Percentiles rank a stretch among this genome's conserved stretches.
These are phyloP conservation scores for Dasypogon diadema DNA, from an alignment of 2,888 invertebrate genomes.

Conservation along the genomic window DNA sequence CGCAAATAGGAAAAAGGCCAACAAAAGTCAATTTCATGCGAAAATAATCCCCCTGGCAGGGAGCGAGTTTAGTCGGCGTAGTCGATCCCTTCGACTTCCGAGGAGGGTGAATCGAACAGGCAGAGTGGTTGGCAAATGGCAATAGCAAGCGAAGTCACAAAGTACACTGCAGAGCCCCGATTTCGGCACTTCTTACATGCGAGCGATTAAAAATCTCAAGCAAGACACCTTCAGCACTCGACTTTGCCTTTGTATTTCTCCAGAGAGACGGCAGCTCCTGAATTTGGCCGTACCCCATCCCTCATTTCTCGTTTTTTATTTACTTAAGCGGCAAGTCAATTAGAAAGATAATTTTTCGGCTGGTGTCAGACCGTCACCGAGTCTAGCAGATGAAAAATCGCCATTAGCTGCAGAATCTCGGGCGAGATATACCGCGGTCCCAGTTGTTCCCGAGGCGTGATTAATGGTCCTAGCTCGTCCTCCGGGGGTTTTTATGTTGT, in stretches of 20 bases:
- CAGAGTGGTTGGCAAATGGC: constrained; percentile 7
- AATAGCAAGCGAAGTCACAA: too few species aligned
- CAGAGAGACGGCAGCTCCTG: constrained; percentile 28
- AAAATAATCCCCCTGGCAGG: constrained; percentile 52
- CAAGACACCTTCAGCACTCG: not conserved
- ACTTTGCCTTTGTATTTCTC: constrained; percentile 30
- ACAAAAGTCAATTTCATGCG: constrained; percentile 55
- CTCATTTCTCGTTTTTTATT: constrained; percentile 32
- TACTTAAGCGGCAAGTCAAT: constrained; percentile 49
- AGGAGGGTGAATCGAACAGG: constrained; percentile 30
- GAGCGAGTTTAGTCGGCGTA: not conserved
- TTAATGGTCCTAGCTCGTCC: constrained; percentile 15
- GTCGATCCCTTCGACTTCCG: constrained; percentile 20
- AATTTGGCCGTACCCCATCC: too few species aligned
- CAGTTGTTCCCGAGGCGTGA: constrained; percentile 45
- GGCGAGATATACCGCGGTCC: constrained; percentile 43
- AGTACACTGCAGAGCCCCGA: too few species aligned
- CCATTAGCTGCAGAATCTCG: constrained; percentile 42
- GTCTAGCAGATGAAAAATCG: constrained; percentile 46
- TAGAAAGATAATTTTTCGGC: constrained; percentile 50
- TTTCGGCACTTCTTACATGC: not conserved
- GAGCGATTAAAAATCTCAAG: constrained; percentile 28
- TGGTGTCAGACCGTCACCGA: constrained; percentile 26
- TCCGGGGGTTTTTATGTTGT: constrained; percentile 16
- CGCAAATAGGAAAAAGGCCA: constrained; percentile 51